phyloP scores from a whole-genome alignment of 1,140 invertebrate species.

The Amyelois transitella region DNA sequence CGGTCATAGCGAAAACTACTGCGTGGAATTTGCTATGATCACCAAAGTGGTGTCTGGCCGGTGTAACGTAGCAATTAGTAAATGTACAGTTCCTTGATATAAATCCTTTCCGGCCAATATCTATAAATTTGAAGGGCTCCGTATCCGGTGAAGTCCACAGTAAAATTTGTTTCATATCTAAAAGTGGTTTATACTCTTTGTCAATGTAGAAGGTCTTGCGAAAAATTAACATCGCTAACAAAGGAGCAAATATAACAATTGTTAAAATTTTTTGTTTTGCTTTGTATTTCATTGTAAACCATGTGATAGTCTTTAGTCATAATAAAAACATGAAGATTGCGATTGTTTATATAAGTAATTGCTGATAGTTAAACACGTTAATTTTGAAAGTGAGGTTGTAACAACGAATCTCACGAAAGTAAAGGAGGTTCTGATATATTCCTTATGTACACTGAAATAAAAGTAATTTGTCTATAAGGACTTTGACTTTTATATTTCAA shows the following conservation, averaged over 20 bases:
- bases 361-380: too few relatives aligned
- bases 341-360: too few relatives aligned
- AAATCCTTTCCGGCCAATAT: constrained; percentile 33
- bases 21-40: constrained; percentile 53
- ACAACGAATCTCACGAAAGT: too few relatives aligned
- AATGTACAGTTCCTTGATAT: constrained; percentile 34
- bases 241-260: not conserved
- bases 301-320: too few relatives aligned
- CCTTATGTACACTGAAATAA: too few relatives aligned
- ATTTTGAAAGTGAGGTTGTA: too few relatives aligned
- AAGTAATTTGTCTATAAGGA: too few relatives aligned
- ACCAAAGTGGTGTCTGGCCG: constrained; percentile 28
- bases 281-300: too few relatives aligned
- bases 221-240: not conserved
- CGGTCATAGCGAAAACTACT: constrained; percentile 43
- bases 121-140: constrained; percentile 43
- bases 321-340: too few relatives aligned
- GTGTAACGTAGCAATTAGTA: constrained; percentile 47
- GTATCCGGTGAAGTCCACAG: constrained; percentile 40
- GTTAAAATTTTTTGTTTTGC: too few relatives aligned
- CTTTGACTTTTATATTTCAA: too few relatives aligned
- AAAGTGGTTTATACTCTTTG: not conserved
- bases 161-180: constrained; percentile 43
- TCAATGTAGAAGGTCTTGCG: not conserved
- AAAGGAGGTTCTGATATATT: too few relatives aligned